Percentiles rank a stretch among this genome's conserved stretches.
Evolutionary conservation across 2,113 vertebrate genomes (phyloP).

Genomic region (Calcarius ornatus): DNA sequence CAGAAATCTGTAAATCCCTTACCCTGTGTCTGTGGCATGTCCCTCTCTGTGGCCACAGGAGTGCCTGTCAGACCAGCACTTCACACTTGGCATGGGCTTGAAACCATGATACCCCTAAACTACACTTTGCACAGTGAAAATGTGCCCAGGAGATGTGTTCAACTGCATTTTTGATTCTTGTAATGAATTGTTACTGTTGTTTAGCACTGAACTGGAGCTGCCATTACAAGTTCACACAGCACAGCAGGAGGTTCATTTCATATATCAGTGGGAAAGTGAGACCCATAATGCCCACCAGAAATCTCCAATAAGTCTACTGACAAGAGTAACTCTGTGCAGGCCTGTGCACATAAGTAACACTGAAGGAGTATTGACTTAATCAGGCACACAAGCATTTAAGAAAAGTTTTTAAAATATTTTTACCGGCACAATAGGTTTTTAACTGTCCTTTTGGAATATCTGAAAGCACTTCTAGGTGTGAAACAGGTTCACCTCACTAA

Average conservation of each 20-base stretch:
- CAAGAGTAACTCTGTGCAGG: neutral
- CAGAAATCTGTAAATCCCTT: neutral
- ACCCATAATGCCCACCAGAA: neutral
- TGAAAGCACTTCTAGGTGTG: neutral
- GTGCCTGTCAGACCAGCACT: neutral
- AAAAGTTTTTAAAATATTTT: neutral
- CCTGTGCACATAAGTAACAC: neutral
- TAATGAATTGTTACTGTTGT: neutral
- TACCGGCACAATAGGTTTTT: neutral
- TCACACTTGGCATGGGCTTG: neutral
- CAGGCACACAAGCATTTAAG: neutral
- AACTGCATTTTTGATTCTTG: neutral
- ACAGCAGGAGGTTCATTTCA: neutral
- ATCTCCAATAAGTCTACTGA: neutral
- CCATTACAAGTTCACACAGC: neutral
- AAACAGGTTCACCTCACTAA: neutral
- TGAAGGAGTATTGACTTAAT: neutral
- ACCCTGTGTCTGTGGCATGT: neutral
- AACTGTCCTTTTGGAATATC: neutral
- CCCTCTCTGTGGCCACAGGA: neutral
- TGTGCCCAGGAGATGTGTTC: neutral
- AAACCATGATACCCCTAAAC: neutral
- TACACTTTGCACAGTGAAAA: neutral
- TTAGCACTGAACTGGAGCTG: neutral
- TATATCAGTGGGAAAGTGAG: neutral